phyloP scores from a whole-genome alignment of 2,113 vertebrate species.

The Sakesphorus luctuosus region DNA sequence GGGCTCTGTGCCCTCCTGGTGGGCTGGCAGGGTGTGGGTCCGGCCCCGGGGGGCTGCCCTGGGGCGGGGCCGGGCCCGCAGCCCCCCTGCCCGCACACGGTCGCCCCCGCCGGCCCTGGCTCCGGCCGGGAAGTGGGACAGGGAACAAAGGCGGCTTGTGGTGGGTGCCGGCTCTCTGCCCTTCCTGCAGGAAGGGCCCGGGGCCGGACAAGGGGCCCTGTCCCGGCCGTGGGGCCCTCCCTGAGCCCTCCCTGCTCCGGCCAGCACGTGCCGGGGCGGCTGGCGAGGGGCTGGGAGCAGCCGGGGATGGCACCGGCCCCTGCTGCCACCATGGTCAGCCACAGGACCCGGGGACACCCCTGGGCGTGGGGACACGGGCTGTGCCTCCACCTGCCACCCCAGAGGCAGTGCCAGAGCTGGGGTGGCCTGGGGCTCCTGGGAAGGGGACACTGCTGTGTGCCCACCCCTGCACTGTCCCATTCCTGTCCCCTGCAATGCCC shows the following conservation, averaged over 20 bases:
- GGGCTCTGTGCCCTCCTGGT: fast-evolving
- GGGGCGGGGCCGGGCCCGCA: fast-evolving
- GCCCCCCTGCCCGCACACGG: background rate
- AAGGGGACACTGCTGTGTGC: too few species aligned
- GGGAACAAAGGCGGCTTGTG: conserved; percentile 34
- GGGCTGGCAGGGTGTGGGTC: background rate
- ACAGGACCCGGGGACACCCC: fast-evolving
- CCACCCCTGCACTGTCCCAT: background rate
- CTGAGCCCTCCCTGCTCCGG: background rate
- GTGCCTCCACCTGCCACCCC: background rate
- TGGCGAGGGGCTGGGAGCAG: background rate
- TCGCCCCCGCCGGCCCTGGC: background rate
- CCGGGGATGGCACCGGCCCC: background rate
- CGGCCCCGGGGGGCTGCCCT: fast-evolving
- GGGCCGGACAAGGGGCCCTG: background rate
- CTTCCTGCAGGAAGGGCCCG: conserved; percentile 10
- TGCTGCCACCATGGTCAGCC: fast-evolving
- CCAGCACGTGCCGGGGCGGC: background rate
- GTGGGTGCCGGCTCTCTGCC: background rate
- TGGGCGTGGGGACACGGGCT: background rate
- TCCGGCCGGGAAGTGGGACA: background rate
- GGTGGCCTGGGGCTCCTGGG: background rate
- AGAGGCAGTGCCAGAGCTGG: background rate
- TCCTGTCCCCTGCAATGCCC: background rate
- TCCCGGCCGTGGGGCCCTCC: background rate